phyloP scores from a whole-genome alignment of 2,797 vertebrate species.

The Vespertilio murinus region DNA sequence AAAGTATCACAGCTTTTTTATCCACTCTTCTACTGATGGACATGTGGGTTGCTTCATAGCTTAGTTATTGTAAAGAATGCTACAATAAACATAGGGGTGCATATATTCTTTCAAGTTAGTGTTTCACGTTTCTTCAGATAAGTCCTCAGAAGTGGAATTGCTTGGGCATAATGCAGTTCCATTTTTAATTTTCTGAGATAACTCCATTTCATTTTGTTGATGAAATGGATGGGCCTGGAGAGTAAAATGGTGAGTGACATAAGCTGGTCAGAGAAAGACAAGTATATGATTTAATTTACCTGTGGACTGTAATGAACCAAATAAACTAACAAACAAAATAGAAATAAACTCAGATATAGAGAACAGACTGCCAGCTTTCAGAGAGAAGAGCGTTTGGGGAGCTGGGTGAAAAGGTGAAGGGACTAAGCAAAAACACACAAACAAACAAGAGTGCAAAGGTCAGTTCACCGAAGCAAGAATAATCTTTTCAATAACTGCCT shows the following conservation, averaged over 20 bases:
- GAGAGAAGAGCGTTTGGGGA: not conserved
- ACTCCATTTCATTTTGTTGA: not conserved
- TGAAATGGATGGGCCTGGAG: not conserved
- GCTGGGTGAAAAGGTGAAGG: not conserved
- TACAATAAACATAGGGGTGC: not conserved
- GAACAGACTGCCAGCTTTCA: not conserved
- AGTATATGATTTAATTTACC: not conserved
- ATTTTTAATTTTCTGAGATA: not conserved
- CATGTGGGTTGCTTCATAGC: not conserved
- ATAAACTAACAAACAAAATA: not conserved
- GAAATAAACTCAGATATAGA: not conserved
- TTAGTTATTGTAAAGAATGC: not conserved
- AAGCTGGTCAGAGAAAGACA: not conserved
- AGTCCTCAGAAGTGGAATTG: not conserved
- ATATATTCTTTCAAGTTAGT: not conserved
- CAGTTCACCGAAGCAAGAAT: not conserved
- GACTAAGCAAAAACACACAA: not conserved
- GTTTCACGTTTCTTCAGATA: not conserved
- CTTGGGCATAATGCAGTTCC: not conserved
- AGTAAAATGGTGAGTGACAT: not conserved
- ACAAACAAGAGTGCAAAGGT: not conserved
- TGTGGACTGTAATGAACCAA: not conserved
- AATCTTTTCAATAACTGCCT: not conserved
- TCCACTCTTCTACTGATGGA: not conserved
- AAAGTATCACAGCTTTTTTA: not conserved